Evolutionary conservation across 2,797 vertebrate genomes (phyloP).

Genomic region (Alosa sapidissima): DNA sequence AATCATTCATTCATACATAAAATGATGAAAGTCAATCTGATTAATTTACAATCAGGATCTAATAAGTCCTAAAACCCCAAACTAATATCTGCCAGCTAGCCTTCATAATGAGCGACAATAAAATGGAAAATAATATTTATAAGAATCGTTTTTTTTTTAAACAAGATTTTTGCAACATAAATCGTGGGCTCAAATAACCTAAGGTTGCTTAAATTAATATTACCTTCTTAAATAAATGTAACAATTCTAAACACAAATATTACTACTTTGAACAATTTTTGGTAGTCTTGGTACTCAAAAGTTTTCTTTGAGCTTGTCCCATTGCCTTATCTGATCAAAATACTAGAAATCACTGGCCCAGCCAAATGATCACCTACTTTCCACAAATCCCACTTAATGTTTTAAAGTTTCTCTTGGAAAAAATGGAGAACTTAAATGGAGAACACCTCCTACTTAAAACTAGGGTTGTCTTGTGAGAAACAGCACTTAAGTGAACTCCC

Average conservation of each 20-base stretch:
- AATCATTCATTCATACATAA: not conserved
- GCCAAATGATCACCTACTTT: conserved; percentile 71
- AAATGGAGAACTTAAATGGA: conserved; percentile 12
- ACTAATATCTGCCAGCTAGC: conserved; percentile 24
- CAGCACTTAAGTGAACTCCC: not conserved
- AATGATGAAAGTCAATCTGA: not conserved
- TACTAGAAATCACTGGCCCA: conserved; percentile 70
- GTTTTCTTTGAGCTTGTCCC: conserved; percentile 18
- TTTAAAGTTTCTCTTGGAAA: not conserved
- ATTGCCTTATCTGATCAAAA: conserved; percentile 44
- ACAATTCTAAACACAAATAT: conserved; percentile 30
- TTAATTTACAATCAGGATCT: conserved; percentile 34
- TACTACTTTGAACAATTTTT: conserved; percentile 54
- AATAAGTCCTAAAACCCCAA: conserved; percentile 25
- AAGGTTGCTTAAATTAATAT: conserved; percentile 4
- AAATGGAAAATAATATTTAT: conserved; percentile 45
- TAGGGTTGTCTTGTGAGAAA: not conserved
- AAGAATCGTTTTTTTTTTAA: conserved; percentile 5
- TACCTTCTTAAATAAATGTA: conserved; percentile 19
- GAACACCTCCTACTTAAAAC: not conserved
- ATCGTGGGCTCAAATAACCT: not conserved
- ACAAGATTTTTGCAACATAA: conserved; percentile 18
- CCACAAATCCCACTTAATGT: not conserved
- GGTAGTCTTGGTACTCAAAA: conserved; percentile 56
- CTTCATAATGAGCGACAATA: conserved; percentile 37